Evolutionary conservation across 2,888 invertebrate genomes (phyloP), one percentile per base, ranked within the genome.

Genomic region (Polymixis lichenea): DNA sequence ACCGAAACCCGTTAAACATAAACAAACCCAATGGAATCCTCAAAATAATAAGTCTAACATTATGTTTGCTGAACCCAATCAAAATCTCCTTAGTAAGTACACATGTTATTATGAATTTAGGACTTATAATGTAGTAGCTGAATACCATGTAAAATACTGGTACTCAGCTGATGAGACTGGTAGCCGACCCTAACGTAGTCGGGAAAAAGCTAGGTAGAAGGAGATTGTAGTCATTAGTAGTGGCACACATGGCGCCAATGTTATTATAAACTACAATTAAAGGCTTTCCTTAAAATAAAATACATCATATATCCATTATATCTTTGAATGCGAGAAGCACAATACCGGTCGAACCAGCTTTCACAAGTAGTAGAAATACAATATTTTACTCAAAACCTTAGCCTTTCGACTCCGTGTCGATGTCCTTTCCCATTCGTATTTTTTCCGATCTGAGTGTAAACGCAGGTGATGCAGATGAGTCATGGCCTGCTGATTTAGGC

Each of bases 401-500:
- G 7, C n/a, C 4, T 53, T 61, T 38, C 8, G 32, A 51, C 3
- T 11, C 9, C 17, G 6, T 32, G 7, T 1, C 11, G 38, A 17
- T 51, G 17, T 53, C 6, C 9, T 55, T 69, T 46, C 19, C 53
- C 19, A 28, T 56, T 32, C 15, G n/a, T 65, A 38, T 58, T 73
- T 61, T 49, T 68, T 72, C 56, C 32, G 9, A 68, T 53, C 6
- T 56, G 13, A 51, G 7, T 64, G 6, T 68, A 43, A 67, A 80
- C 77, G 75, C 74, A 95, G 96, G 92, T 88, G 84, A 91, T 62
- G 94, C 91, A 58, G 95, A 96, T 82, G 96, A 96, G 88, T 74
- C 87, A 51, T 96, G 96, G 96, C 96, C 96, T 22, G 83, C 82
- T 68, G 89, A 93, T 72, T 83, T 92, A 38, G 49, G 81, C 15